Evolutionary conservation across 2,797 vertebrate species (phyloP), one percentile per base, ranked within the genome.

Genomic region (Manis crassicaudata): DNA sequence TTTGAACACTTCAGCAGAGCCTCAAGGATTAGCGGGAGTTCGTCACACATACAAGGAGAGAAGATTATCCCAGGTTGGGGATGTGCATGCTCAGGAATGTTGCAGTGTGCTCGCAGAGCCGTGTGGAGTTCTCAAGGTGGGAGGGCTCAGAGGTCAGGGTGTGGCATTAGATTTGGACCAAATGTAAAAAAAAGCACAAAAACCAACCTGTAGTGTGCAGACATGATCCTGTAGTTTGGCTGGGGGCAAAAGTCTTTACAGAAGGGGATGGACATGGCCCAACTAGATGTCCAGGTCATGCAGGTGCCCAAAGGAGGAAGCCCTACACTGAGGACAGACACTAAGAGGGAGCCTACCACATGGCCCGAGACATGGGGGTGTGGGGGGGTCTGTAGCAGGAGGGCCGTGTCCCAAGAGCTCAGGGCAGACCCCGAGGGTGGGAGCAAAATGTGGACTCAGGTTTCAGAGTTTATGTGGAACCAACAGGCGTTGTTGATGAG

Each of bases 101-200:
- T 29, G 23, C 3, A 1, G 29, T 0, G 0, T 21, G 91, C 56
- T 12, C 67, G 14, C 13, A 84, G 58, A 62, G 37, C 17, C 0
- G 6, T 25, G 32, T 7, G 8, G 43, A 40, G 73, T 6, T 62
- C 68, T 67, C 50, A 8, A 0, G 16, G 35, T 25, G 46, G 40
- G 27, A 79, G 8, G 32, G 25, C 37, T 68, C 29, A 27, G 46
- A 46, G 46, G 46, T 11, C 46, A 46, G 46, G 46, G 46, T 46
- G 46, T 10, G 40, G n/a, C 10, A 18, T 50, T 77, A 90, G 6
- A 35, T 40, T 35, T 54, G 83, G 27, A 43, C 35, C 80, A 18
- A 54, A 88, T 35, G n/a, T 70, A 52, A 29, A 86, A 29, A 89
- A 75, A 58, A 16, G 7, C 54, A 56, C 16, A 35, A 14, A 50